These are phyloP conservation scores for Cynaeus angustus DNA, from an alignment of 2,888 invertebrate genomes.

Conservation along the genomic window DNA sequence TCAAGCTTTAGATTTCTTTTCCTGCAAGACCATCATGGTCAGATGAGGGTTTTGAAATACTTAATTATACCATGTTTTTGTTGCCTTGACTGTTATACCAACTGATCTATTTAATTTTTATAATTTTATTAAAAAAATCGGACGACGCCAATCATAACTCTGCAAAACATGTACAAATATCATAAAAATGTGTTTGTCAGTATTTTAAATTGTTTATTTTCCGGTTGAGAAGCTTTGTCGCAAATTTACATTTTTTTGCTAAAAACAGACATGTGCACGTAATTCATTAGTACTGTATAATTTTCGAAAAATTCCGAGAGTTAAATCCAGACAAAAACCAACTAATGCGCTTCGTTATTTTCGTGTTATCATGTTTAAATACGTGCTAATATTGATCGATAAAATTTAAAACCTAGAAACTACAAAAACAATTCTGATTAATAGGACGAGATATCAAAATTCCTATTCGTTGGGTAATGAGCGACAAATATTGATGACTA, in stretches of 20 bases:
- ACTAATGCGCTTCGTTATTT: too few relatives aligned
- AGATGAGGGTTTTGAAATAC: too few relatives aligned
- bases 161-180: constrained; percentile 1
- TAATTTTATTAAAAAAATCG: neutral
- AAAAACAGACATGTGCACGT: neutral
- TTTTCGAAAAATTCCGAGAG: neutral
- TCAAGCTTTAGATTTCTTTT: too few relatives aligned
- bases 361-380: too few relatives aligned
- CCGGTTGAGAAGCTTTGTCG: neutral
- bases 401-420: too few relatives aligned
- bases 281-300: neutral
- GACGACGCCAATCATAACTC: neutral
- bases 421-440: too few relatives aligned
- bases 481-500: constrained; percentile 7
- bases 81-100: constrained; percentile 1
- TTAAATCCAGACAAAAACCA: neutral
- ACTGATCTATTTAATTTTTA: neutral
- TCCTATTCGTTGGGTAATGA: too few relatives aligned
- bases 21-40: too few relatives aligned
- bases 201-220: constrained; percentile 31
- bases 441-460: neutral
- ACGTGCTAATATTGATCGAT: too few relatives aligned
- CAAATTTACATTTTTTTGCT: constrained; percentile 9
- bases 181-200: constrained; percentile 22
- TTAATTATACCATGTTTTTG: too few relatives aligned